phyloP scores from a whole-genome alignment of 2,797 vertebrate genomes.

The Tarsius wallacei region DNA sequence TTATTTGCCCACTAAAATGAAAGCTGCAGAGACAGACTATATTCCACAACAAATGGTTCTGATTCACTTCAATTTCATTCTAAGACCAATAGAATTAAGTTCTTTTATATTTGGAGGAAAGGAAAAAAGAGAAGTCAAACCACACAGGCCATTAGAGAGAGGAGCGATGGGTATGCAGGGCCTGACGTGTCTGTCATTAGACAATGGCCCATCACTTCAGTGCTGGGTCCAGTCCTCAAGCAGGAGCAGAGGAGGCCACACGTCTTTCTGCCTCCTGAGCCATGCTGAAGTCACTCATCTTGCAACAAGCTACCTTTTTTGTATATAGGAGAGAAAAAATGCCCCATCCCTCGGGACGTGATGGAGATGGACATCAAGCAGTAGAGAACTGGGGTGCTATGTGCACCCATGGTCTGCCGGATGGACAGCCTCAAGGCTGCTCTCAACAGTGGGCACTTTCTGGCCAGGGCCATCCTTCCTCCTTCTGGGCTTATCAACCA shows the following conservation, averaged over 20 bases:
- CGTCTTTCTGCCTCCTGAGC: neutral
- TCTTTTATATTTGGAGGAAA: neutral
- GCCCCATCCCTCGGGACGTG: neutral
- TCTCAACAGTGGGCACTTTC: neutral
- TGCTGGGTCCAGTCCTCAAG: neutral
- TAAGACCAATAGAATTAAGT: neutral
- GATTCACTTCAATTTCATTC: neutral
- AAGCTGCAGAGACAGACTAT: neutral
- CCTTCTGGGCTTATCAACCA: neutral
- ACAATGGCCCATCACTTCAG: neutral
- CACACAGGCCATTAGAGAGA: neutral
- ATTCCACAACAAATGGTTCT: neutral
- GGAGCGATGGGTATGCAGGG: fast-evolving
- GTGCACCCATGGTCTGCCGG: no score
- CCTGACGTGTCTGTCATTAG: no score
- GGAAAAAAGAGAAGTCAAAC: neutral
- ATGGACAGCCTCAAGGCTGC: neutral
- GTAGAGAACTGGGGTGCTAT: neutral
- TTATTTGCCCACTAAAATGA: neutral
- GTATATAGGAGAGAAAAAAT: neutral
- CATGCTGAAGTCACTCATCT: neutral
- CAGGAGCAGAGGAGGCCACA: neutral
- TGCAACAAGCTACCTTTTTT: no score
- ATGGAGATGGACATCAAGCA: neutral
- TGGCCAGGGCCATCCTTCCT: fast-evolving